Evolutionary conservation across 2,113 vertebrate genomes (phyloP).

Genomic region (Sorex fumeus): DNA sequence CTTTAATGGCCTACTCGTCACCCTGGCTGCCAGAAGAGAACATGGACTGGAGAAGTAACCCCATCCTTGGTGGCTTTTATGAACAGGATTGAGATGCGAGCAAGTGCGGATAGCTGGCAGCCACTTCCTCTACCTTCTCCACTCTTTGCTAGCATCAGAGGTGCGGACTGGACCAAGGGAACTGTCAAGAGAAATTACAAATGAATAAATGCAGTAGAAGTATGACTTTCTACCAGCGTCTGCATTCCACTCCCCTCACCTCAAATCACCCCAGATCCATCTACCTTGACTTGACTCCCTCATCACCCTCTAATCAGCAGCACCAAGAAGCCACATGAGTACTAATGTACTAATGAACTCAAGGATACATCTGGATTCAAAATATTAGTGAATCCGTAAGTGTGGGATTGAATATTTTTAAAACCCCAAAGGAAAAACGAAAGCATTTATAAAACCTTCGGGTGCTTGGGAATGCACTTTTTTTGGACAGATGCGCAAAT

Average conservation of each 20-base stretch:
- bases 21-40: not conserved
- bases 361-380: constrained; percentile 44
- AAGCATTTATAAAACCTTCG: constrained; percentile 48
- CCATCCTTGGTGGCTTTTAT: not conserved
- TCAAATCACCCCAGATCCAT: not conserved
- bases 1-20: not conserved
- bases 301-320: constrained; percentile 55
- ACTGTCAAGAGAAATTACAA: not conserved
- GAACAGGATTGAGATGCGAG: not conserved
- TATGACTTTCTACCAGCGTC: not conserved
- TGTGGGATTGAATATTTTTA: constrained; percentile 46
- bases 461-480: constrained; percentile 25
- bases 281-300: not conserved
- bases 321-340: not conserved
- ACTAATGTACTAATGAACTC: constrained; percentile 29
- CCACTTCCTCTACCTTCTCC: not conserved
- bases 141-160: constrained; percentile 27
- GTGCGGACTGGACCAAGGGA: not conserved
- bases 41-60: not conserved
- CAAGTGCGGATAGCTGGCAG: not conserved
- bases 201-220: not conserved
- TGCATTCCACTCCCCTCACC: not conserved
- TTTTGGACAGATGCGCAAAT: not conserved
- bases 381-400: constrained; percentile 48
- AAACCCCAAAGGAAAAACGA: constrained; percentile 59